Conservation (phyloP, 2,113 vertebrate species). For the Engraulis encrasicolus region DNA sequence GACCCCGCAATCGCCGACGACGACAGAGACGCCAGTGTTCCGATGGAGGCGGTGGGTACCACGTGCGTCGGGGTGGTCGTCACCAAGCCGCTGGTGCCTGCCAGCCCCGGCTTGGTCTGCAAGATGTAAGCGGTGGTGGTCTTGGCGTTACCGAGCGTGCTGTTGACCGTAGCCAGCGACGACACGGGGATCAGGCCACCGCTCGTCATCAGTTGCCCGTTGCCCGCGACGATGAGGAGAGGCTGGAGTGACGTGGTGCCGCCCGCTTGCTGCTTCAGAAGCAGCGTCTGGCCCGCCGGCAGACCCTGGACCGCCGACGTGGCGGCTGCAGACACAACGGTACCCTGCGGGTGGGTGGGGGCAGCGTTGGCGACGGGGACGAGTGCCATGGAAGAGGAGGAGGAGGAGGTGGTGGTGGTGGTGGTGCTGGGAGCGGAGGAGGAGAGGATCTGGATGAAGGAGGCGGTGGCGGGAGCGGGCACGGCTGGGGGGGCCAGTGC, state of each 20-base stretch:
- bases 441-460: constrained; percentile 65
- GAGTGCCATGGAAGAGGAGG: constrained; percentile 55
- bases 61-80: constrained; percentile 45
- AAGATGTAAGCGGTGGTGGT: constrained; percentile 75
- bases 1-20: constrained; percentile 48
- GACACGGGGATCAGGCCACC: constrained; percentile 69
- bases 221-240: constrained; percentile 70
- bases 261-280: constrained; percentile 61
- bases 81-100: neutral
- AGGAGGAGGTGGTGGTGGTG: constrained; percentile 55
- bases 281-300: constrained; percentile 50
- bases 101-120: constrained; percentile 60
- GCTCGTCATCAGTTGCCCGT: too few species aligned
- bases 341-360: neutral
- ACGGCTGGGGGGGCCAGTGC: constrained; percentile 50
- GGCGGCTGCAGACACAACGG: too few species aligned
- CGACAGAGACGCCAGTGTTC: too few species aligned
- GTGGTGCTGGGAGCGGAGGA: constrained; percentile 45
- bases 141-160: constrained; percentile 70
- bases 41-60: neutral
- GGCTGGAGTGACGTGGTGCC: constrained; percentile 72
- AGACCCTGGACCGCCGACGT: too few species aligned
- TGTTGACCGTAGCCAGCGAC: constrained; percentile 63
- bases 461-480: constrained; percentile 59
- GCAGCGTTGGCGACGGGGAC: constrained; percentile 44